Base-by-base conservation (phyloP, 2,113 vertebrate genomes). In the Paradoxurus hermaphroditus region DNA sequence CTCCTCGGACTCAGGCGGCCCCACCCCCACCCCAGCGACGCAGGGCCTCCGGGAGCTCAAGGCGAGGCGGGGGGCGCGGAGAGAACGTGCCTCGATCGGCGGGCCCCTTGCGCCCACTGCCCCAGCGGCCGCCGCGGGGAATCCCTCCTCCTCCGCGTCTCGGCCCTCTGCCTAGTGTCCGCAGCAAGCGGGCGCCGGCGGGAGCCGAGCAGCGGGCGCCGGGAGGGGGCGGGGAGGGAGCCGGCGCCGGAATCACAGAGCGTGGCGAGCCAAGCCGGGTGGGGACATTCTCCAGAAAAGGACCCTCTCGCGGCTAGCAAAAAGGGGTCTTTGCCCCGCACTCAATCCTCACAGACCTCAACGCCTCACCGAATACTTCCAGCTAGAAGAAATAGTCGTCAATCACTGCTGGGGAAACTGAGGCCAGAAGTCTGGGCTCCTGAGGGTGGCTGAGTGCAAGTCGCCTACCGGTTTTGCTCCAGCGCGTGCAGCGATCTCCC, bases 161-260 rank as follows among this genome's bases (percentile, higher is more conserved):
- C 96, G 1, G 65, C 84, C 88, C 75, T 46, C 86, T 2, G 95
- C 93, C 86, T n/a, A 49, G 92, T 93, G 94, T 95, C 62, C 49
- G 92, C 96, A 19, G 34, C 89, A 78, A 56, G 67, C 90, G 19
- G 46, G 94, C 95, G 68, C 73, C 83, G 39, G 87, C 87, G 3
- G 19, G 79, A 90, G 95, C 49, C 29, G 21, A 49, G 56, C 95
- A 46, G 95, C 94, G 75, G 96, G 90, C 87, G 92, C 96, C 90
- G n/a, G 85, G 94, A 95, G 89, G 93, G 97, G 96, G 92, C 65
- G 39, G 97, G 96, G 96, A 95, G 91, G 62, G 90, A 95, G 68
- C 89, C 53, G 89, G 95, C 93, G 95, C 97, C 90, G 90, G 83
- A 96, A 97, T 98, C 97, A 97, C 97, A 96, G 95, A 98, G 97